Base-by-base conservation (phyloP, 2,797 vertebrate genomes). In the Sarcoramphus papa region DNA sequence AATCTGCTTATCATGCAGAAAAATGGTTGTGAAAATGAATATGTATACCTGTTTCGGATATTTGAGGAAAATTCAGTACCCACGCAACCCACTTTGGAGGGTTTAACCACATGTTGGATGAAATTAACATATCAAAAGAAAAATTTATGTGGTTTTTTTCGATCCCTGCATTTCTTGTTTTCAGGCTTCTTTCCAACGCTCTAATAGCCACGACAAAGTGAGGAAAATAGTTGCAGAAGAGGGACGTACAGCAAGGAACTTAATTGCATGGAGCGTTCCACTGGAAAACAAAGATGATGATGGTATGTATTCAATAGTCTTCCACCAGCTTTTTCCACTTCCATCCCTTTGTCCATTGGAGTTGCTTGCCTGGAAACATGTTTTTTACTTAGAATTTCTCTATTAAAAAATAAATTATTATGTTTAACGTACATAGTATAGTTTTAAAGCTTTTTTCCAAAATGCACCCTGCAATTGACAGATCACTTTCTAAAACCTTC, bases 181-280 rank as follows among this genome's bases (percentile, higher is more conserved):
- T 9, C 94, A 99, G 99, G 98, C 99, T 62, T 99, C 99, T 43
- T 99, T 99, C 96, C 99, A 99, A 81, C 99, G 99, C 70, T 99
- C 99, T 75, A 99, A 99, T 90, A 99, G 99, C 95, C 99, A 99
- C 74, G 99, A 99, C 98, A 99, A 99, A 97, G 99, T 99, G 87
- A 98, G 99, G 96, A 99, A 98, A 95, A 99, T 99, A 43, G 99
- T 99, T 62, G 99, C 99, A 10, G 99, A 99, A 95, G 99, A 99
- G 94, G 99, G 99, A 21, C 99, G 99, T 4, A 98, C 99, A 53
- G 99, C 99, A 72, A 98, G 99, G 92, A 99, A 99, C 95, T 98
- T 99, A 73, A 99, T 99, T 45, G 99, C 99, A 1, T 99, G 99
- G 99, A 99, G 98, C 1, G 99, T 99, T 12, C 99, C 99, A 2